Percentiles rank a stretch among this genome's conserved stretches.
Conservation (phyloP, 2,113 vertebrate genomes). For the Leptobrachium ailaonicum region DNA sequence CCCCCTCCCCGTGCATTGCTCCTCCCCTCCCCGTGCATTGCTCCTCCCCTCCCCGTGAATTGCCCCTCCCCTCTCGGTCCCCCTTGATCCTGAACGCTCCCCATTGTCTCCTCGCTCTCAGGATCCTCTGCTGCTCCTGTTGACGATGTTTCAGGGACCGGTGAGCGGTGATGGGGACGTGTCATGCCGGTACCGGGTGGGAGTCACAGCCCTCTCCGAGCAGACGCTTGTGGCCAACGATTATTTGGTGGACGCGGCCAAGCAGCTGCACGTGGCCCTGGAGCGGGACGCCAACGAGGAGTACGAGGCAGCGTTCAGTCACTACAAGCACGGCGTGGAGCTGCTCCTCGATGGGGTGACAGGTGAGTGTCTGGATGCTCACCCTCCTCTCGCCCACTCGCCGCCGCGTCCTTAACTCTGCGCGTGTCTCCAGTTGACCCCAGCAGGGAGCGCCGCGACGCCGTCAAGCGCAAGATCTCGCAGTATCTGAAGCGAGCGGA, state of each 20-base stretch:
- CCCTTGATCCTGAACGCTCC: neutral
- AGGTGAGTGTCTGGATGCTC: constrained; percentile 57
- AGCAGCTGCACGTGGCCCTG: constrained; percentile 91
- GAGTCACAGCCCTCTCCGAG: constrained; percentile 52
- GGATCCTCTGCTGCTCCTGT: neutral
- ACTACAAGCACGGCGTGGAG: constrained; percentile 96
- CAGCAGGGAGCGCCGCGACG: constrained; percentile 90
- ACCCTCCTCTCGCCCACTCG: neutral
- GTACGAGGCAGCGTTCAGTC: constrained; percentile 95
- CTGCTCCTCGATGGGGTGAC: constrained; percentile 90
- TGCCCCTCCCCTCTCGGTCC: neutral
- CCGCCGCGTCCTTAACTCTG: neutral
- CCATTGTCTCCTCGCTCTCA: neutral
- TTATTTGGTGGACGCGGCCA: constrained; percentile 93
- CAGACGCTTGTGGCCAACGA: constrained; percentile 63
- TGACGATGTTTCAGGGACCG: constrained; percentile 12
- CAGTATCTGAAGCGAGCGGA: constrained; percentile 94
- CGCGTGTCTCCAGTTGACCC: constrained; percentile 77
- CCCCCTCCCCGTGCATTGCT: neutral
- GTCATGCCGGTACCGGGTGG: constrained; percentile 46
- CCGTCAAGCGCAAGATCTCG: constrained; percentile 92
- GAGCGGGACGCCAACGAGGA: constrained; percentile 93
- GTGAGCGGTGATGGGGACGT: constrained; percentile 56
- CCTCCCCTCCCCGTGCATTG: too few relatives aligned
- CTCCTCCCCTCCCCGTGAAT: neutral